Percentiles rank a stretch among this genome's conserved stretches.
Conservation (phyloP, 2,113 vertebrate genomes). For the Podilymbus podiceps region DNA sequence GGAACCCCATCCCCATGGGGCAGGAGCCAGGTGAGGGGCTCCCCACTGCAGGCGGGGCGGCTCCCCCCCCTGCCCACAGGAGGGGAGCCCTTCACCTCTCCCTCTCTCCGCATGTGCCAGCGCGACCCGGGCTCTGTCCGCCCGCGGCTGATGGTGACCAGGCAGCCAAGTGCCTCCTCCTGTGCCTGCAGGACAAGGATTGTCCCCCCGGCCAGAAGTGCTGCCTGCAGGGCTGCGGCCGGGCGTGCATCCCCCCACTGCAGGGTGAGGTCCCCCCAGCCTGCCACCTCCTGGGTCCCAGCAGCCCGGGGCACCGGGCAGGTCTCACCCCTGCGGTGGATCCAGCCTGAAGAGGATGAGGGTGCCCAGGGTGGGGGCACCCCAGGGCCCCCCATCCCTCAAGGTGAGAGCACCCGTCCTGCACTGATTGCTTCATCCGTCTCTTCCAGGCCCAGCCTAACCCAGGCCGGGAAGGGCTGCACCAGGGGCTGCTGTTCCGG, state of each 20-base stretch:
- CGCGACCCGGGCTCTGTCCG: background rate
- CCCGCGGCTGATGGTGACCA: rapidly evolving
- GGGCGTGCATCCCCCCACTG: rapidly evolving
- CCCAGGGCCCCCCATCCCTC: background rate
- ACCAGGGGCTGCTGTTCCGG: background rate
- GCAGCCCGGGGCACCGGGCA: rapidly evolving
- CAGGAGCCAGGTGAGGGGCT: background rate
- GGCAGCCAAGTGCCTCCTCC: background rate
- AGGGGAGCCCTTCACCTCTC: background rate
- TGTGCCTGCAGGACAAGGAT: slow-evolving; percentile 24
- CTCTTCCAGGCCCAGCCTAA: background rate
- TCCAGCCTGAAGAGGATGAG: background rate
- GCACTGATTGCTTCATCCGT: background rate
- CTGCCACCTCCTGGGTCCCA: background rate
- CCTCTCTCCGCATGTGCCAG: background rate
- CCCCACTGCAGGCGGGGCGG: background rate
- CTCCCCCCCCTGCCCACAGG: background rate
- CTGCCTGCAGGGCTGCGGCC: background rate
- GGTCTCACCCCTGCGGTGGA: background rate
- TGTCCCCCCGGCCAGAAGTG: background rate
- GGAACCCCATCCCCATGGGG: background rate
- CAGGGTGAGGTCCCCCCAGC: background rate
- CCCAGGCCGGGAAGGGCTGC: background rate
- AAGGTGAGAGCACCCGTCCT: background rate
- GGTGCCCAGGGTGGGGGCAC: background rate